phyloP scores from a whole-genome alignment of 2,888 invertebrate species.

The Dasysyrphus albostriatus region DNA sequence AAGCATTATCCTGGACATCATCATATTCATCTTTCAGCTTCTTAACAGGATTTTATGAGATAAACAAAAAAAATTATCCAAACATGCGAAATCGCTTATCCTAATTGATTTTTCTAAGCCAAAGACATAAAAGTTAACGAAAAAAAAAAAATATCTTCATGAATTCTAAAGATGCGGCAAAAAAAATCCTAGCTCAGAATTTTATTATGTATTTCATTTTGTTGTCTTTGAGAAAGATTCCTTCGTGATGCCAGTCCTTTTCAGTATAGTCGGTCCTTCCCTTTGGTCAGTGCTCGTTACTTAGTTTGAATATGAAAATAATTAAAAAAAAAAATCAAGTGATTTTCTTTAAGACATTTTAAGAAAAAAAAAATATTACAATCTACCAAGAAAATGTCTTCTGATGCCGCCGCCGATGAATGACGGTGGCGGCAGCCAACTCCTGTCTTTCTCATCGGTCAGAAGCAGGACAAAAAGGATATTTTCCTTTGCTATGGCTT shows the following conservation, averaged over 20 bases:
- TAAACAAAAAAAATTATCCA: conserved; percentile 31
- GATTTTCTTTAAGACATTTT: conserved; percentile 8
- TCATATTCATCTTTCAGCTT: conserved; percentile 25
- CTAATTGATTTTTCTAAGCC: conserved; percentile 70
- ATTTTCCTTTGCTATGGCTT: conserved; percentile 2
- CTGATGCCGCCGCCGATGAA: neutral
- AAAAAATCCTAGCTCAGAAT: conserved; percentile 9
- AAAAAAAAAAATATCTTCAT: neutral
- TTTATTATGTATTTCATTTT: conserved; percentile 32
- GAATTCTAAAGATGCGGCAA: neutral
- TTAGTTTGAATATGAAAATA: conserved; percentile 48
- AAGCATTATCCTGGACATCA: neutral
- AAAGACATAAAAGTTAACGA: neutral
- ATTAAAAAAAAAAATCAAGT: conserved; percentile 70
- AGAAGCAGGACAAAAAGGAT: conserved; percentile 14
- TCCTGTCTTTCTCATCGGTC: too few relatives aligned
- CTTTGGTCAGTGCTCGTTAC: neutral
- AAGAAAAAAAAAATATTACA: too few relatives aligned
- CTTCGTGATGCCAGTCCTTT: neutral
- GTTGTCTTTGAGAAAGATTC: conserved; percentile 30
- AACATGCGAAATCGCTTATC: conserved; percentile 72
- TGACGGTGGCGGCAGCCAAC: neutral
- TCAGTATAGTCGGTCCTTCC: neutral
- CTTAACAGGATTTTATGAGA: conserved; percentile 38
- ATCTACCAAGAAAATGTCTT: conserved; percentile 52